phyloP scores from a whole-genome alignment of 64 coral and sea anemone genomes.

The Actinia equina region DNA sequence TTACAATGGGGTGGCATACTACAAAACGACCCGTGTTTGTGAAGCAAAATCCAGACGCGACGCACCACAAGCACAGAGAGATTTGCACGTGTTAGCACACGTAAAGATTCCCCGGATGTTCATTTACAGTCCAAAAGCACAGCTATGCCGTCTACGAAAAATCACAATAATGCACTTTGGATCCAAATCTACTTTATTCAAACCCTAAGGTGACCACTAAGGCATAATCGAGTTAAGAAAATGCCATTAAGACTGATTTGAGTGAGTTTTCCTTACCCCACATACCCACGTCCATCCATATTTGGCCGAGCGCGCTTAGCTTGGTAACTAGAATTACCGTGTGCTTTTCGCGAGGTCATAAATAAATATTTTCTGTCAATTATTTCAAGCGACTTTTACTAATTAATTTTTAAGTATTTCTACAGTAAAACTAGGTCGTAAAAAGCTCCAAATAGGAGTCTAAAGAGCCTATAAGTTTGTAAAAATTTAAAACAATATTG shows the following conservation, averaged over 20 bases:
- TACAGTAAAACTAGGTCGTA: background rate
- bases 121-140: conserved; percentile 26
- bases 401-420: background rate
- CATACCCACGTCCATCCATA: background rate
- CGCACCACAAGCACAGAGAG: conserved; percentile 18
- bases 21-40: background rate
- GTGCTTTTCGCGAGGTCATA: conserved; percentile 19
- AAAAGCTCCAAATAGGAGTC: background rate
- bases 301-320: conserved; percentile 1
- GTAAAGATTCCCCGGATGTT: conserved; percentile 72
- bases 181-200: background rate
- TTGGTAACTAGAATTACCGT: conserved; percentile 1
- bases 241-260: background rate
- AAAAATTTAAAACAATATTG: background rate
- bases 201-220: background rate
- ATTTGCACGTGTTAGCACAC: conserved; percentile 76
- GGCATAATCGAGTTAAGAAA: too few relatives aligned
- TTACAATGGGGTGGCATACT: conserved; percentile 19
- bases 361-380: conserved; percentile 18
- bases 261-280: background rate
- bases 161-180: background rate
- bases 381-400: background rate
- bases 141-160: background rate
- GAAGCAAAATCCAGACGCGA: conserved; percentile 38
- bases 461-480: background rate